These are phyloP conservation scores for Oncopodura yosiiana DNA, from an alignment of 1,140 invertebrate genomes.

Conservation along the genomic window DNA sequence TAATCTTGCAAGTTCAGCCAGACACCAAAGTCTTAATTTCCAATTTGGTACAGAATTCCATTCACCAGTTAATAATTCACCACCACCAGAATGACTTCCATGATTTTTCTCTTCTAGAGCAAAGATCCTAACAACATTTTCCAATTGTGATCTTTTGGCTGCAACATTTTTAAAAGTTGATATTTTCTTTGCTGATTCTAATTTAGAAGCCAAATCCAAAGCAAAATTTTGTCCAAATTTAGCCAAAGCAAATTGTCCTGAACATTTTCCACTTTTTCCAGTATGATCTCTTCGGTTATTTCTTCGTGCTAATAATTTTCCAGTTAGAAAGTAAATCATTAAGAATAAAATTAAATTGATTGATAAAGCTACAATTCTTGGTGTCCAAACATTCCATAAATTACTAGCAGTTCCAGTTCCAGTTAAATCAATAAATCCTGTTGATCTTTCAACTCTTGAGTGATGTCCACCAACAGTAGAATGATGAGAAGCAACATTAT, in stretches of 20 bases:
- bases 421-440: constrained; percentile 4
- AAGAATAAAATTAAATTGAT: constrained; percentile 27
- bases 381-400: constrained; percentile 12
- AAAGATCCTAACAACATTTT: too few relatives aligned
- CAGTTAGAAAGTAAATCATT: constrained; percentile 22
- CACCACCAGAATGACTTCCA: too few relatives aligned
- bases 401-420: neutral
- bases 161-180: too few relatives aligned
- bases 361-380: constrained; percentile 13
- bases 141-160: too few relatives aligned
- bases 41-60: too few relatives aligned
- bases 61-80: too few relatives aligned
- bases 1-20: too few relatives aligned
- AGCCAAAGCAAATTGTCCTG: too few relatives aligned
- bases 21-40: too few relatives aligned
- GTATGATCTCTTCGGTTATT: constrained; percentile 5
- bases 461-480: neutral
- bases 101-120: too few relatives aligned
- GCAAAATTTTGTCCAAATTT: too few relatives aligned
- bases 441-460: constrained; percentile 14
- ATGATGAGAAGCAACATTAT: neutral
- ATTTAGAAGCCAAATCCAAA: constrained; percentile 1
- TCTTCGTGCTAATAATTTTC: constrained; percentile 17
- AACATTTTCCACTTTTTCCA: too few relatives aligned
- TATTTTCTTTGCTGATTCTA: neutral